A percentile compares a stretch with the other conserved stretches of the same genome.
Evolutionary conservation across 2,797 vertebrate species (phyloP).

Genomic region (Crenuchus spilurus): DNA sequence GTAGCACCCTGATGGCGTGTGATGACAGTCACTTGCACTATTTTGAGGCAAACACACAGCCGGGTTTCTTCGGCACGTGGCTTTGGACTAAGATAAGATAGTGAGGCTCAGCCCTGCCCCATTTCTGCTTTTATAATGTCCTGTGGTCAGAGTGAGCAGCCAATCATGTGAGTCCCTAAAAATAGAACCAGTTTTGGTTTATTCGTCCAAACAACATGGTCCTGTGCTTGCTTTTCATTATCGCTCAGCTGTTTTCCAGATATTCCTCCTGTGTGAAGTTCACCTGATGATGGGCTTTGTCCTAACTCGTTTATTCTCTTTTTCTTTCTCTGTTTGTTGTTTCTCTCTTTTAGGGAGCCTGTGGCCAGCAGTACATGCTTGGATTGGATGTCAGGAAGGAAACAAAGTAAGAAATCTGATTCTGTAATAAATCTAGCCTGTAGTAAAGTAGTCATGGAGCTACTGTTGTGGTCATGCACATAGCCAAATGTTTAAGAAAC

Average conservation of each 20-base stretch:
- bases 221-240: neutral
- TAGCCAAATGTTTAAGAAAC: too few species aligned
- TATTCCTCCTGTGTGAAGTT: slow-evolving; percentile 1
- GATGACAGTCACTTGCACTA: neutral
- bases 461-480: too few species aligned
- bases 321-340: too few species aligned
- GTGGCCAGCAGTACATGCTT: too few species aligned
- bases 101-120: neutral
- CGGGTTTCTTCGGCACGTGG: neutral
- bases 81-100: neutral
- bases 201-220: neutral
- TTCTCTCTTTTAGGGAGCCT: too few species aligned
- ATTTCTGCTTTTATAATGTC: slow-evolving; percentile 5
- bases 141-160: neutral
- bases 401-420: too few species aligned
- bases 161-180: slow-evolving; percentile 28
- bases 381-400: too few species aligned
- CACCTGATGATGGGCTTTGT: neutral
- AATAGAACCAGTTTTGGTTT: slow-evolving; percentile 3
- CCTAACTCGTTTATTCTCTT: too few species aligned
- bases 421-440: too few species aligned
- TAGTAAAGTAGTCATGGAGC: too few species aligned
- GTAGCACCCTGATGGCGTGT: neutral
- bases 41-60: neutral
- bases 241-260: neutral